Evolutionary conservation across 2,113 vertebrate species (phyloP).

Genomic region (Poeciliopsis retropinna): DNA sequence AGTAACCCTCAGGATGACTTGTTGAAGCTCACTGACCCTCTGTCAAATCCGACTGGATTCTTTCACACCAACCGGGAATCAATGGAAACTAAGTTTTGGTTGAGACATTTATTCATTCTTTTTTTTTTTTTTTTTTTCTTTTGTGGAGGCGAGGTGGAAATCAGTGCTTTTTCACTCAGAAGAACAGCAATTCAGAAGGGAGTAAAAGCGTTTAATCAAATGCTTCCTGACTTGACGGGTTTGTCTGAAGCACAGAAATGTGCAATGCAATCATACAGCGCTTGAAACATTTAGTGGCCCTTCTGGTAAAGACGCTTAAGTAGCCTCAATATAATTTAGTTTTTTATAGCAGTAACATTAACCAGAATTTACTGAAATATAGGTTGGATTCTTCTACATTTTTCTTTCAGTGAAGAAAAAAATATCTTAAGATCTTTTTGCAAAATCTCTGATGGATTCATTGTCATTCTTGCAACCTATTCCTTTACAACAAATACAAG

Average conservation of each 20-base stretch:
- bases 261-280: conserved; percentile 12
- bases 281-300: not conserved
- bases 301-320: not conserved
- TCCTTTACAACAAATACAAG: not conserved
- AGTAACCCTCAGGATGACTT: conserved; percentile 41
- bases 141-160: conserved; percentile 62
- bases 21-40: conserved; percentile 36
- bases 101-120: conserved; percentile 34
- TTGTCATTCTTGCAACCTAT: not conserved
- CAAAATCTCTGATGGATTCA: not conserved
- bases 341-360: not conserved
- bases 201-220: conserved; percentile 60
- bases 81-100: conserved; percentile 51
- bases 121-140: conserved; percentile 24
- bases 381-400: not conserved
- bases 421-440: not conserved
- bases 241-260: conserved; percentile 38
- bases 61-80: conserved; percentile 49
- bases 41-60: conserved; percentile 48
- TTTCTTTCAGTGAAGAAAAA: not conserved
- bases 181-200: conserved; percentile 52
- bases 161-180: conserved; percentile 61
- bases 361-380: not conserved
- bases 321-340: not conserved
- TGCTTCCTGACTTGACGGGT: conserved; percentile 39